A percentile compares a stretch with the other conserved stretches of the same genome.
Evolutionary conservation across 2,888 invertebrate genomes (phyloP).

Genomic region (Ectemnius lituratus): DNA sequence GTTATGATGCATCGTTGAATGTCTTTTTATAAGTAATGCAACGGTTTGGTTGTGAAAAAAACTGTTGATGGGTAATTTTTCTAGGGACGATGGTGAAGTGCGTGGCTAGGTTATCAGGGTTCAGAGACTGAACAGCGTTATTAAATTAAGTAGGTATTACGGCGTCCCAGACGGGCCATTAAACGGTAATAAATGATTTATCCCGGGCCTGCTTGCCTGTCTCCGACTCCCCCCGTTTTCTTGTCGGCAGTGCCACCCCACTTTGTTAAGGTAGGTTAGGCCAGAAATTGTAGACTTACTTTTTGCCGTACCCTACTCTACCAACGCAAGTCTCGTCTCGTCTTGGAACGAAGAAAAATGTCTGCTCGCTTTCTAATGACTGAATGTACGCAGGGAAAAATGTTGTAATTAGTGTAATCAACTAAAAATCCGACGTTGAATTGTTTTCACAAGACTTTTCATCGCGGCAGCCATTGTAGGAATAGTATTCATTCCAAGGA

Average conservation of each 20-base stretch:
- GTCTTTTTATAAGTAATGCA: no score
- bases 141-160: slow-evolving; percentile 21
- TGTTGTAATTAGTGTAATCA: slow-evolving; percentile 8
- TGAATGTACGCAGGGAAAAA: background rate
- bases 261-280: slow-evolving; percentile 61
- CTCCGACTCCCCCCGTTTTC: slow-evolving; percentile 38
- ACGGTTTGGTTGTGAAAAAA: no score
- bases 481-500: no score
- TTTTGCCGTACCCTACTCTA: slow-evolving; percentile 8
- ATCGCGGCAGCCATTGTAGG: no score
- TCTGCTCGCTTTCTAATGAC: no score
- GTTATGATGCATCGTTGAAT: no score
- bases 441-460: background rate
- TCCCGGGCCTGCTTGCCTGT: slow-evolving; percentile 23
- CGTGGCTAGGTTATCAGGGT: slow-evolving; percentile 25
- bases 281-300: slow-evolving; percentile 37
- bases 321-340: background rate
- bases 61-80: no score
- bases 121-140: slow-evolving; percentile 15
- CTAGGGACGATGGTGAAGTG: slow-evolving; percentile 4
- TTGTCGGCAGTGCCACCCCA: slow-evolving; percentile 33
- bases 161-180: slow-evolving; percentile 25
- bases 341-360: no score
- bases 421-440: background rate
- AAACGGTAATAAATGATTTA: slow-evolving; percentile 53